Percentiles rank a stretch among this genome's conserved stretches.
These are phyloP conservation scores for Monopterus albus DNA, from an alignment of 2,113 vertebrate genomes.

Conservation along the genomic window DNA sequence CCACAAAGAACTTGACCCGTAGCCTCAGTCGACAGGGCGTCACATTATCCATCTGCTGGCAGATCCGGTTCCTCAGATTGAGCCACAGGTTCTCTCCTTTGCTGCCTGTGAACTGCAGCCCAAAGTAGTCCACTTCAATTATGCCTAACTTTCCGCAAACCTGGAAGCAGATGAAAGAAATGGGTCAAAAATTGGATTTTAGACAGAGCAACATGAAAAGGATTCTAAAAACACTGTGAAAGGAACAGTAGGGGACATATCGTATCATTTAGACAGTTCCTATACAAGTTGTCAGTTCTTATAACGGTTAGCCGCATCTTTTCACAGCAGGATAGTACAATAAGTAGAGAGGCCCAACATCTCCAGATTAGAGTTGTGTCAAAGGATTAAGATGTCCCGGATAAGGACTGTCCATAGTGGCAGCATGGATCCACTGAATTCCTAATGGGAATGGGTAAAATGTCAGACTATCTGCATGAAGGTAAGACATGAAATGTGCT, in stretches of 20 bases:
- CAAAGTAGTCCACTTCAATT: slow-evolving; percentile 98
- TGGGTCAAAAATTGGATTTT: not conserved
- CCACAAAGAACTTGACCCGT: slow-evolving; percentile 98
- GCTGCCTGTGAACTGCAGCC: slow-evolving; percentile 94
- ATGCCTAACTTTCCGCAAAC: slow-evolving; percentile 96
- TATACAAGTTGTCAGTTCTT: not conserved
- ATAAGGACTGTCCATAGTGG: not conserved
- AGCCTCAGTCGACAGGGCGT: slow-evolving; percentile 93
- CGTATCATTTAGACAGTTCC: not conserved
- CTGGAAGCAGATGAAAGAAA: slow-evolving; percentile 71
- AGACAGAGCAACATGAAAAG: not conserved
- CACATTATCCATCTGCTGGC: slow-evolving; percentile 95
- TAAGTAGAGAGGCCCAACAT: not conserved
- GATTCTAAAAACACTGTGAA: not conserved
- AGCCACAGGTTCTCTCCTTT: slow-evolving; percentile 98
- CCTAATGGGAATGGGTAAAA: not conserved
- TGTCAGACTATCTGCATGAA: not conserved
- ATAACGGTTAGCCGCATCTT: not conserved
- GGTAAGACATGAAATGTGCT: not conserved
- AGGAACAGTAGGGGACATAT: not conserved
- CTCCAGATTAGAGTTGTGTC: not conserved
- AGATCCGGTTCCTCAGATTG: slow-evolving; percentile 97
- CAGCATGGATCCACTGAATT: not conserved
- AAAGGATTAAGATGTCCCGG: not conserved
- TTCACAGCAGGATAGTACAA: not conserved